Evolutionary conservation across 2,888 invertebrate species (phyloP).

Genomic region (Spodoptera exigua): DNA sequence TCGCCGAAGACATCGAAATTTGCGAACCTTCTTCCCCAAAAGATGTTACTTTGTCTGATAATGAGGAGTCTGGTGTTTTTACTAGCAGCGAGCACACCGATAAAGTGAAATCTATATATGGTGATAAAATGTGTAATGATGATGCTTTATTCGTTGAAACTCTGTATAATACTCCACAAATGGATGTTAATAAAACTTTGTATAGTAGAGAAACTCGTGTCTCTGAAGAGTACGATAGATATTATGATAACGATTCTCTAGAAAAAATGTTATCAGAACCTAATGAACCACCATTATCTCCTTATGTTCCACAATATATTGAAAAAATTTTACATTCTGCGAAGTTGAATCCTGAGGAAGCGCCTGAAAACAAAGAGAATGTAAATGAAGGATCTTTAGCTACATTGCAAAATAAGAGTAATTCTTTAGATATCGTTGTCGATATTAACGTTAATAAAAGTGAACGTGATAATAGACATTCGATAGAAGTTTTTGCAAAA

Average conservation of each 20-base stretch:
- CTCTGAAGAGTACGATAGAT: slow-evolving; percentile 41
- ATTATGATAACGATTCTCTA: slow-evolving; percentile 69
- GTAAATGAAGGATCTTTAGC: slow-evolving; percentile 47
- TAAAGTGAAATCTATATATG: slow-evolving; percentile 75
- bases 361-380: slow-evolving; percentile 68
- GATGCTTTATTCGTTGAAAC: slow-evolving; percentile 77
- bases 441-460: slow-evolving; percentile 50
- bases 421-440: slow-evolving; percentile 49
- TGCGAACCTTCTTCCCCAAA: slow-evolving; percentile 70
- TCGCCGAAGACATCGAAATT: slow-evolving; percentile 77
- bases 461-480: slow-evolving; percentile 39
- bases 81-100: slow-evolving; percentile 68
- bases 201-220: slow-evolving; percentile 51
- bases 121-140: slow-evolving; percentile 73
- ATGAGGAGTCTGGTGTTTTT: slow-evolving; percentile 57
- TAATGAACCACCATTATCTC: slow-evolving; percentile 56
- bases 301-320: slow-evolving; percentile 49
- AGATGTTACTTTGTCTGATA: slow-evolving; percentile 55
- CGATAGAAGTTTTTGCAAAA: slow-evolving; percentile 39
- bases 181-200: slow-evolving; percentile 78
- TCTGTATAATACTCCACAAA: slow-evolving; percentile 79
- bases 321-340: slow-evolving; percentile 48
- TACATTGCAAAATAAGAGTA: slow-evolving; percentile 46
- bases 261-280: slow-evolving; percentile 71
- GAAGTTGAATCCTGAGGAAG: slow-evolving; percentile 40